Percentiles rank a stretch among this genome's conserved stretches.
Evolutionary conservation across 2,113 vertebrate genomes (phyloP).

Genomic region (Callocephalon fimbriatum): DNA sequence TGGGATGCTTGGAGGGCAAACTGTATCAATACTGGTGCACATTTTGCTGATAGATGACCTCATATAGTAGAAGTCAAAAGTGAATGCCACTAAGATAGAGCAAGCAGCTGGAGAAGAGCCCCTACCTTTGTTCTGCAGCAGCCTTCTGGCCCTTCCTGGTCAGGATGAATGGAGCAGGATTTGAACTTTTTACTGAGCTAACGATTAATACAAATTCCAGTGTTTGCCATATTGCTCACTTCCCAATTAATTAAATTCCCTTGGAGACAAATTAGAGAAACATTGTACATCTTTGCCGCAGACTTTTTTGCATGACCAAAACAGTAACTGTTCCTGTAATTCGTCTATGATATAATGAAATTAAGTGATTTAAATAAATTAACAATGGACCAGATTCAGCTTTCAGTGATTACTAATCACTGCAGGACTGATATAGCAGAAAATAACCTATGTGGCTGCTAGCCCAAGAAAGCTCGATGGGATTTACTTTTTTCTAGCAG

Average conservation of each 20-base stretch:
- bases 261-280: slow-evolving; percentile 42
- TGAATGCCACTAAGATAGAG: neutral
- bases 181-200: slow-evolving; percentile 19
- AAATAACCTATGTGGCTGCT: slow-evolving; percentile 24
- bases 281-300: slow-evolving; percentile 7
- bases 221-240: neutral
- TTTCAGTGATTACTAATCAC: slow-evolving; percentile 43
- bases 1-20: neutral
- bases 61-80: neutral
- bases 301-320: neutral
- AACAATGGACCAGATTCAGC: slow-evolving; percentile 18
- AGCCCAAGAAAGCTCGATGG: neutral
- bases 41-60: neutral
- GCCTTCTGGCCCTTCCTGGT: neutral
- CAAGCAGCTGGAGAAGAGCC: neutral
- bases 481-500: neutral
- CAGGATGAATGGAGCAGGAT: neutral
- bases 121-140: neutral
- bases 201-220: slow-evolving; percentile 22
- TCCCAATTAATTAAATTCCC: slow-evolving; percentile 46
- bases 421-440: slow-evolving; percentile 13
- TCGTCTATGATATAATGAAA: slow-evolving; percentile 52
- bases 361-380: slow-evolving; percentile 66
- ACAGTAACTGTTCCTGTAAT: slow-evolving; percentile 26
- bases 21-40: neutral